Conservation (phyloP, 2,113 vertebrate species). For the Taxidea taxus region DNA sequence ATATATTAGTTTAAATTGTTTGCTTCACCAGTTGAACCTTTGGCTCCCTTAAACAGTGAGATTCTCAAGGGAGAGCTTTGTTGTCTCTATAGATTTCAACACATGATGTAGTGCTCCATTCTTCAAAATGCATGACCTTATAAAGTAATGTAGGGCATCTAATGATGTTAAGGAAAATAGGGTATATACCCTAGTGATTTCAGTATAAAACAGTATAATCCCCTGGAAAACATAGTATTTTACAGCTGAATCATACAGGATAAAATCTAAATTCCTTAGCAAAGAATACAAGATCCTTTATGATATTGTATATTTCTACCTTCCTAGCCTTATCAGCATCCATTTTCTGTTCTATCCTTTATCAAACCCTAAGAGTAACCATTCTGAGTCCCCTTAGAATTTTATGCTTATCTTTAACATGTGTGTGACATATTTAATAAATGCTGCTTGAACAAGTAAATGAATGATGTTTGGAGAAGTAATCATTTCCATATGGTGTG, state of each 20-base stretch:
- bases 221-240: neutral
- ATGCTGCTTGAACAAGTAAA: neutral
- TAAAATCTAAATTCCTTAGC: slow-evolving; percentile 30
- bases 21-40: neutral
- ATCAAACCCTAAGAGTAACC: neutral
- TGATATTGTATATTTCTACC: neutral
- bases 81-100: neutral
- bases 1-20: neutral
- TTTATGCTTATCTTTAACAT: neutral
- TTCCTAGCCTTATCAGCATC: neutral
- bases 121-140: neutral
- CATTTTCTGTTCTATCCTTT: neutral
- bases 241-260: neutral
- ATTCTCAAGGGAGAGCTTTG: neutral
- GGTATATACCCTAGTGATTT: neutral
- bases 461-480: neutral
- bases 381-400: neutral
- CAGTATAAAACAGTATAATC: neutral
- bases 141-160: neutral
- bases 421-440: neutral
- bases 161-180: neutral
- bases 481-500: neutral
- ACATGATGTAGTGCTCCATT: neutral
- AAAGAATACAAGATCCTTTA: neutral
- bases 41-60: neutral